Evolutionary conservation across 2,888 invertebrate species (phyloP).

Genomic region (Phengaris alcon): DNA sequence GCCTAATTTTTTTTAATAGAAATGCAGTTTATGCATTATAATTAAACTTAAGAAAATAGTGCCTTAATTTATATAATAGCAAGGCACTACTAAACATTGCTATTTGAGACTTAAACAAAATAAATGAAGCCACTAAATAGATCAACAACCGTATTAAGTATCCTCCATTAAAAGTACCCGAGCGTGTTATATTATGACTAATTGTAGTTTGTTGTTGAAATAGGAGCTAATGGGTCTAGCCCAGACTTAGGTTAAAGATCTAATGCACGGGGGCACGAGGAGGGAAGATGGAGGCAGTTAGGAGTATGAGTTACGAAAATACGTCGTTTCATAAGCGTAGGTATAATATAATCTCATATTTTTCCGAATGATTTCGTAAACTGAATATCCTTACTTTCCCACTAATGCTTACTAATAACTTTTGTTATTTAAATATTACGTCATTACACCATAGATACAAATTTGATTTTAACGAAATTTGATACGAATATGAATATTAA

Average conservation of each 20-base stretch:
- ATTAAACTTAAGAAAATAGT: no score
- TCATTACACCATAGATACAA: no score
- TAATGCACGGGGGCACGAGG: neutral
- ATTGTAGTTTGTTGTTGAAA: conserved; percentile 19
- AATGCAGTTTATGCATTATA: no score
- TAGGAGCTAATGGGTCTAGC: conserved; percentile 20
- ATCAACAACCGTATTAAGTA: neutral
- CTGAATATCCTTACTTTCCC: no score
- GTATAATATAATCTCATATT: no score
- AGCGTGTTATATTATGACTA: conserved; percentile 8
- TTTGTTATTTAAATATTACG: no score
- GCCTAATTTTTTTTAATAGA: no score
- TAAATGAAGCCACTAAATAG: neutral
- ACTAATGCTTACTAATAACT: no score
- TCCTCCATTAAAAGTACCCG: conserved; percentile 3
- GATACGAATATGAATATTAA: no score
- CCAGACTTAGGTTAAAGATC: neutral
- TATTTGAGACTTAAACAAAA: neutral
- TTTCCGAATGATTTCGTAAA: no score
- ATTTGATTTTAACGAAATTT: no score
- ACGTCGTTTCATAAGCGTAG: no score
- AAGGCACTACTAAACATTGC: neutral
- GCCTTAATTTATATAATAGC: neutral
- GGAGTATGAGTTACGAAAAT: neutral
- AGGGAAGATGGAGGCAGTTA: neutral